These are phyloP conservation scores for Plutella xylostella DNA, from an alignment of 2,888 invertebrate genomes.

Conservation along the genomic window DNA sequence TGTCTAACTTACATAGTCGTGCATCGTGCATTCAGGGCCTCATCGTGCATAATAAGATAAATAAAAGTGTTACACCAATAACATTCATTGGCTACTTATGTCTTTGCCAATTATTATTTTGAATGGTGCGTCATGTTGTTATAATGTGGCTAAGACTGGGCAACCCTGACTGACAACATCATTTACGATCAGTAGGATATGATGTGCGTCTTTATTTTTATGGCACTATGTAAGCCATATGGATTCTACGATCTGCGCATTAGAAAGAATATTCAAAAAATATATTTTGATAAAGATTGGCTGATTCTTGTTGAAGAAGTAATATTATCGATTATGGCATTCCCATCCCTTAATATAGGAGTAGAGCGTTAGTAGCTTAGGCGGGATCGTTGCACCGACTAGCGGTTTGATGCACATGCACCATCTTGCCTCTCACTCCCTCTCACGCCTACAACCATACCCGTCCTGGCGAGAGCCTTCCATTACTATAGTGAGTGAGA, in stretches of 20 bases:
- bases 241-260: too few species aligned
- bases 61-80: conserved; percentile 2
- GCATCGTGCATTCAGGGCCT: too few species aligned
- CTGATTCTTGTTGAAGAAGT: too few species aligned
- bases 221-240: too few species aligned
- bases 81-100: conserved; percentile 9
- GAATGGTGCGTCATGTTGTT: conserved; percentile 49
- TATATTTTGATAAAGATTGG: too few species aligned
- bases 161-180: conserved; percentile 31
- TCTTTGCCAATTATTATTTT: conserved; percentile 40
- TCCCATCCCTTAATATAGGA: conserved; percentile 22
- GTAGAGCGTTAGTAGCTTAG: conserved; percentile 30
- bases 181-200: conserved; percentile 25
- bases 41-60: conserved; percentile 14
- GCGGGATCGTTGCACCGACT: conserved; percentile 38
- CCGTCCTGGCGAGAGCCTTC: too few species aligned
- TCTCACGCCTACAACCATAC: too few species aligned
- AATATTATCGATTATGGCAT: neutral
- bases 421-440: conserved; percentile 27
- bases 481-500: too few species aligned
- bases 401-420: conserved; percentile 23
- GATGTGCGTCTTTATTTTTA: neutral
- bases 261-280: too few species aligned
- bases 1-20: too few species aligned
- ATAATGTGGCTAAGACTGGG: conserved; percentile 38